phyloP scores from a whole-genome alignment of 2,797 vertebrate genomes.

The Sebastes alutus region DNA sequence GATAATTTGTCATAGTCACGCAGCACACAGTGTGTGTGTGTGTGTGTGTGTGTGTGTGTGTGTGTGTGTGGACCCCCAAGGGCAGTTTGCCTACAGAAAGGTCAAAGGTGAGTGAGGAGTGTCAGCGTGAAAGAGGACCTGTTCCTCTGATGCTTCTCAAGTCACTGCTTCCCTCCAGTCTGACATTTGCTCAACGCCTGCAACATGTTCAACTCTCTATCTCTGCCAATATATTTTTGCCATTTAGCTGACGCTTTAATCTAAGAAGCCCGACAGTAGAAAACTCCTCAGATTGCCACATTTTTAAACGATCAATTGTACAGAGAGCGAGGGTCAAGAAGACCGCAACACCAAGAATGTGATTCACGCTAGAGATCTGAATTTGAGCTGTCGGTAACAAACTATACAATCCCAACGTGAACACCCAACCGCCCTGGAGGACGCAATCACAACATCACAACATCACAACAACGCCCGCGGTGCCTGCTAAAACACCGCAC shows the following conservation, averaged over 20 bases:
- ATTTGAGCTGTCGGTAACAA: neutral
- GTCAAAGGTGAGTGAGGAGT: constrained; percentile 79
- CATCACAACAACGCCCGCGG: constrained; percentile 4
- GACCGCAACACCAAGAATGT: neutral
- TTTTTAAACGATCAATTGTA: neutral
- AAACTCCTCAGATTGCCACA: neutral
- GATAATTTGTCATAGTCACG: constrained; percentile 62
- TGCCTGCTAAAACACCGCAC: constrained; percentile 19
- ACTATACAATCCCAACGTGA: neutral
- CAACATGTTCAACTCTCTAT: constrained; percentile 10
- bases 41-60: neutral
- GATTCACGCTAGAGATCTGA: neutral
- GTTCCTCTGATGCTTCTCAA: constrained; percentile 64
- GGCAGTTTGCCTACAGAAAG: constrained; percentile 78
- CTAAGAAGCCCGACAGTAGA: neutral
- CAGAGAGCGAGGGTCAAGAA: neutral
- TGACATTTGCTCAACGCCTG: constrained; percentile 54
- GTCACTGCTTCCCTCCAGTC: constrained; percentile 57
- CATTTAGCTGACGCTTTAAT: neutral
- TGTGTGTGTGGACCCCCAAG: constrained; percentile 52
- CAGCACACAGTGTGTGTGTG: constrained; percentile 6
- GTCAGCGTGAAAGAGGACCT: constrained; percentile 78
- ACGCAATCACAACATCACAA: constrained; percentile 17
- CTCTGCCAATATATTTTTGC: neutral
- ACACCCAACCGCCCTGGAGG: neutral